Base-by-base conservation (phyloP, 2,113 vertebrate species). In the Silurus meridionalis region DNA sequence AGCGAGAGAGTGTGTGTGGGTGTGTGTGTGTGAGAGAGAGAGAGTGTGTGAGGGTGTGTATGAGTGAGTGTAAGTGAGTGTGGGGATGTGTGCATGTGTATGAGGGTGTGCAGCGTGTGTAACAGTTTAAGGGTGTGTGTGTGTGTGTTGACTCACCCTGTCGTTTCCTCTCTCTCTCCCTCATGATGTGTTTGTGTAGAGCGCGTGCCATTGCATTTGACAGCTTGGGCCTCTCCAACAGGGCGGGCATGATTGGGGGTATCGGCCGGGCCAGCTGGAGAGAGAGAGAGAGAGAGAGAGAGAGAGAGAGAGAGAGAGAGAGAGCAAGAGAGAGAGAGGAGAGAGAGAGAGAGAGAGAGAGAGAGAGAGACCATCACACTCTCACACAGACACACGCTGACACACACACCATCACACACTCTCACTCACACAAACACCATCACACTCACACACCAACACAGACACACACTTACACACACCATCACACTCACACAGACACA, bases 161-260 rank as follows among this genome's bases (percentile, higher is more conserved):
- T 87, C 97, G 94, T 91, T 97, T 97, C 84, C 97, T 94, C 92
- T 97, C 97, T 66, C 97, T 91, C 92, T 98, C 97, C 89, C 96
- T 96, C 97, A 97, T 98, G 89, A 97, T 97, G 92, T 98, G 97
- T 82, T 96, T 96, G 92, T 98, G 97, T 88, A 97, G 93, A 82
- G 97, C 97, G 92, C 97, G 92, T 75, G 96, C 97, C 96, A 97
- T 97, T 84, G 97, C 96, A 90, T 97, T 97, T 89, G 97, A 97
- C 89, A 97, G 95, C 92, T 98, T 98, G 80, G 97, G 97, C 93
- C 97, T 96, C 93, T 98, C 97, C 94, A 97, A 89, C 86, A 98
- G 94, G 85, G 97, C 97, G 74, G 97, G 97, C 97, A 98, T 97
- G 91, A 93, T 96, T 94, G 94, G 90, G 50, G 94, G 93, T 79